Evolutionary conservation across 2,797 vertebrate species (phyloP).

Genomic region (Notamacropus eugenii): DNA sequence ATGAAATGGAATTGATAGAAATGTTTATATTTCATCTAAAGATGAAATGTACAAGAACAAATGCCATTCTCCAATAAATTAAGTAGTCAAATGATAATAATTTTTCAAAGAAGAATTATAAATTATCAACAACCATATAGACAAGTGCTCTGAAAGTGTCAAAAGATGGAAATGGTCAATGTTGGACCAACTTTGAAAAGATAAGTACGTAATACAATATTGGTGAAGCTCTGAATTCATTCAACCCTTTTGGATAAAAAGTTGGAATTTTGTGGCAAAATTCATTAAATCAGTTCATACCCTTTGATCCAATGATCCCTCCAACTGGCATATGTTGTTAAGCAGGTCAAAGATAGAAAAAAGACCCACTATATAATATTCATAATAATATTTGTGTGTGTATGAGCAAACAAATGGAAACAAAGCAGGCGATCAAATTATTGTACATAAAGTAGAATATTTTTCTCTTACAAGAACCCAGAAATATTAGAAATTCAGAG

Average conservation of each 20-base stretch:
- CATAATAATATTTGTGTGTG: background rate
- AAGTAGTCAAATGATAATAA: background rate
- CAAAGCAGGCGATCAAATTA: background rate
- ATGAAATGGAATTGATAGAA: background rate
- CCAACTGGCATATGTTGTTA: background rate
- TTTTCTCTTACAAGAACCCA: background rate
- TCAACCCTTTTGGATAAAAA: background rate
- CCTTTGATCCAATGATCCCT: background rate
- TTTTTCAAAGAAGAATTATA: background rate
- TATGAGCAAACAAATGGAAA: background rate
- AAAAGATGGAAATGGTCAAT: background rate
- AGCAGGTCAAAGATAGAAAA: background rate
- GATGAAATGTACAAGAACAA: background rate
- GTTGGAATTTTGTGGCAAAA: background rate
- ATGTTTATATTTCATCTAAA: background rate
- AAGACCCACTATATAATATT: background rate
- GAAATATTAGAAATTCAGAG: background rate
- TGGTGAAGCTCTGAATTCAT: constrained; percentile 1
- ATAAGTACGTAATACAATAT: background rate
- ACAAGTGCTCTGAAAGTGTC: background rate
- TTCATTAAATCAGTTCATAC: background rate
- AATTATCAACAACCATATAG: background rate
- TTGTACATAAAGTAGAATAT: background rate
- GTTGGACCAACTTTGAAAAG: background rate
- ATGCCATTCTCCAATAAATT: background rate